Percentiles rank a stretch among this genome's conserved stretches.
Evolutionary conservation across 2,888 invertebrate genomes (phyloP).

Genomic region (Eulithis prunata): DNA sequence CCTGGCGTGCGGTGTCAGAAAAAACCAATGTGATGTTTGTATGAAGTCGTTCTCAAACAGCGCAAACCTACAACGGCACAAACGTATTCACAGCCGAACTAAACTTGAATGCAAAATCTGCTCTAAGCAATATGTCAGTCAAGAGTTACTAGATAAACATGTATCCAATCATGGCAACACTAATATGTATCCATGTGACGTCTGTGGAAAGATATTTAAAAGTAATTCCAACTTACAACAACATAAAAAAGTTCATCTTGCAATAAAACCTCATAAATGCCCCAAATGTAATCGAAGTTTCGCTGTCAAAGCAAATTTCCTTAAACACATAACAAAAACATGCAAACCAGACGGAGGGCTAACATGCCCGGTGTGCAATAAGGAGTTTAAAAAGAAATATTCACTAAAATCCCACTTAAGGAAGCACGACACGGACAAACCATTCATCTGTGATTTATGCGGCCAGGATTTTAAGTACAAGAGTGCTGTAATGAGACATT

Average conservation of each 20-base stretch:
- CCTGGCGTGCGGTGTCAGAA: constrained; percentile 9
- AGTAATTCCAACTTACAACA: constrained; percentile 54
- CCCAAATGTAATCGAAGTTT: constrained; percentile 45
- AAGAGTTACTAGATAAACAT: constrained; percentile 41
- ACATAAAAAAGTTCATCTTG: constrained; percentile 51
- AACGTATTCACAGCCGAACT: constrained; percentile 37
- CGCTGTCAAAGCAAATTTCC: constrained; percentile 46
- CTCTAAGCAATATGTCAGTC: constrained; percentile 33
- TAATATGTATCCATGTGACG: constrained; percentile 45
- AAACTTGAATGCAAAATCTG: constrained; percentile 43
- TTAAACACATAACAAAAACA: constrained; percentile 40
- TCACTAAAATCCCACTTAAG: constrained; percentile 47
- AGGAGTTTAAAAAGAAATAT: constrained; percentile 45
- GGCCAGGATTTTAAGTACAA: constrained; percentile 60
- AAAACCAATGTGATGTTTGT: constrained; percentile 43
- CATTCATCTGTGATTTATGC: constrained; percentile 34
- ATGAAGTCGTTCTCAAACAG: constrained; percentile 42
- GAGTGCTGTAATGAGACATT: constrained; percentile 59
- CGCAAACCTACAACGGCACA: constrained; percentile 44
- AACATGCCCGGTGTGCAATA: constrained; percentile 45
- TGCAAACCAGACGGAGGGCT: constrained; percentile 42
- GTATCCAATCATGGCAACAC: constrained; percentile 38
- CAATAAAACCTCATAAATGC: constrained; percentile 49
- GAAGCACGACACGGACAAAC: constrained; percentile 43
- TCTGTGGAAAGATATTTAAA: constrained; percentile 56